Base-by-base conservation (phyloP, 2,888 invertebrate species). In the Cordilura impudica region DNA sequence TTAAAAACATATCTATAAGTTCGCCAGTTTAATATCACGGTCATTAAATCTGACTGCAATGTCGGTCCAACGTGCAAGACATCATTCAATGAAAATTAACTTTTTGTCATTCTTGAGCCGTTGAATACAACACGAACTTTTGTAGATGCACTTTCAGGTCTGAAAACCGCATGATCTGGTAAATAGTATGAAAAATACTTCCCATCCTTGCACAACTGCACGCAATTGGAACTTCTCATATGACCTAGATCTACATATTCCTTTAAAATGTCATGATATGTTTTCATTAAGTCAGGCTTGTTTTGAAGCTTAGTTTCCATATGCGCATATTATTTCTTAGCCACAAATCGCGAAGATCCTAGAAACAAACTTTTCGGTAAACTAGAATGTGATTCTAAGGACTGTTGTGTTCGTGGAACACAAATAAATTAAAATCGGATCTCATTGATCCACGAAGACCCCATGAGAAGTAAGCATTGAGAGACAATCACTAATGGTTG, bases 101-200 rank as follows among this genome's bases (percentile, higher is more conserved):
- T n/a, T 35, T 58, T 19, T 5, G 43, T 19, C 16, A n/a, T n/a
- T 4, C 39, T n/a, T 7, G 51, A 53, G 5, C n/a, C 49, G 4
- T 49, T 49, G n/a, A 49, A 49, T 5, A 49, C 49, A 2, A 65
- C 39, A 1, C 65, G 39, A 4, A 65, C 10, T 51, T 65, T 65
- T 39, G 65, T 53, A 7, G 49, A 21, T 3, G 16, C 14, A 61
- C 45, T 45, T 1, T 47, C 61, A 5, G 61, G 47, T 23, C 26
- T 10, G 7, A 69, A 31, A 2, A 58, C 69, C 0, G 69, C 69
- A n/a, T n/a, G n/a, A n/a, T n/a, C n/a, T n/a, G n/a, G n/a, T n/a
- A n/a, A n/a, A n/a, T n/a, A n/a, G n/a, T 56, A 69, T 1, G 65
- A 51, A n/a, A 21, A 63, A 12, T 26, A 29, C 18, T 51, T 21